These are phyloP conservation scores for Mallotus villosus DNA, from an alignment of 2,797 vertebrate genomes.

Conservation along the genomic window DNA sequence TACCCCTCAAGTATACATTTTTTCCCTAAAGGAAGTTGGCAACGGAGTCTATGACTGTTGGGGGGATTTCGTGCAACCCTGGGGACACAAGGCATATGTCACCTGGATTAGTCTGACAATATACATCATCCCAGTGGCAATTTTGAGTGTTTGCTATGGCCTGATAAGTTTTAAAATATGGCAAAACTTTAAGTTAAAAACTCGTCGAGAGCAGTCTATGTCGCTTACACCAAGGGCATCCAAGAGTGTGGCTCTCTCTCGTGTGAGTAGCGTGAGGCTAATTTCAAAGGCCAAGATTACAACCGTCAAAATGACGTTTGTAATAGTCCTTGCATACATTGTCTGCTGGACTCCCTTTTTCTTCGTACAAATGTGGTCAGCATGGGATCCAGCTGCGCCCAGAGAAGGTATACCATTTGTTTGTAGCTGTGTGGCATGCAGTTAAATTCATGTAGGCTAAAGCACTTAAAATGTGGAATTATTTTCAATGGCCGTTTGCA, in stretches of 20 bases:
- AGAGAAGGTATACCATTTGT: conserved; percentile 83
- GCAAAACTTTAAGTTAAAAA: conserved; percentile 95
- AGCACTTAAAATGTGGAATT: neutral
- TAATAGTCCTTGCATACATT: conserved; percentile 93
- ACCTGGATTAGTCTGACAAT: conserved; percentile 96
- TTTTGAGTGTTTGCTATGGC: conserved; percentile 89
- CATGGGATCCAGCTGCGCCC: conserved; percentile 90
- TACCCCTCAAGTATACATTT: conserved; percentile 91
- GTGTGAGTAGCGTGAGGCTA: conserved; percentile 92
- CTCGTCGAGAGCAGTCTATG: conserved; percentile 67
- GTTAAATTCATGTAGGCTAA: neutral
- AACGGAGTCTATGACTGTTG: conserved; percentile 92
- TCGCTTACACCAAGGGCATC: conserved; percentile 60
- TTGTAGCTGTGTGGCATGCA: neutral
- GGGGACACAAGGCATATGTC: conserved; percentile 94
- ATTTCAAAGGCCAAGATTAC: conserved; percentile 97
- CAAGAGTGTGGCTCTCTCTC: conserved; percentile 69
- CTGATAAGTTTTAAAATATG: conserved; percentile 97
- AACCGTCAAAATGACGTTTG: conserved; percentile 98
- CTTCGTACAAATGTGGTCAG: conserved; percentile 98
- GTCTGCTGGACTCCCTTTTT: conserved; percentile 99
- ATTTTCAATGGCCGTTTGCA: neutral
- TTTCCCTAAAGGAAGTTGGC: conserved; percentile 86
- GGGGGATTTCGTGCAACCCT: conserved; percentile 92
- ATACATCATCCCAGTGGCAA: conserved; percentile 90